Percentiles rank a stretch among this genome's conserved stretches.
phyloP scores from a whole-genome alignment of 2,888 invertebrate species.

The Mythimna albipuncta region DNA sequence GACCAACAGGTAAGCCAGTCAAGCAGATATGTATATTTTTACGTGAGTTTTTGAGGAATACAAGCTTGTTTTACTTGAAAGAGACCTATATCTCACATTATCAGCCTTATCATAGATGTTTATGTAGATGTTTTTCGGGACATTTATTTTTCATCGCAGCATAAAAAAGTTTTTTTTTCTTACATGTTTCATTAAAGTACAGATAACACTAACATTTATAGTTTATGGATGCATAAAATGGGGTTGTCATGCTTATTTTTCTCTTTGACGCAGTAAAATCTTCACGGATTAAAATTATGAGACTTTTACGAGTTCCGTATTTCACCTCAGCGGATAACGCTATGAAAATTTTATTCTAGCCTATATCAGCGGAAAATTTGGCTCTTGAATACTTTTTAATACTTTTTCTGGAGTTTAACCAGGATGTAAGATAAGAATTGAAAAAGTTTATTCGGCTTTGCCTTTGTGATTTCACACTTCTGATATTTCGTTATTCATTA shows the following conservation, averaged over 20 bases:
- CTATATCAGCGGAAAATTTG: slow-evolving; percentile 22
- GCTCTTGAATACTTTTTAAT: slow-evolving; percentile 9
- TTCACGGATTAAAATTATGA: slow-evolving; percentile 67
- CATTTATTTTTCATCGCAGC: not conserved
- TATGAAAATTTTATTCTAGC: slow-evolving; percentile 55
- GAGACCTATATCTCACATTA: too few relatives aligned
- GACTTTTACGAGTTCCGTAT: slow-evolving; percentile 67
- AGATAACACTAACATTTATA: slow-evolving; percentile 56
- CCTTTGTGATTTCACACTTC: not conserved
- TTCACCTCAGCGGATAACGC: slow-evolving; percentile 40
- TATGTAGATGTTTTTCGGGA: not conserved
- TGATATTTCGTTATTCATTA: not conserved
- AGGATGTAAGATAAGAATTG: not conserved
- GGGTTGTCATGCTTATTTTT: slow-evolving; percentile 57
- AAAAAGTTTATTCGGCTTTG: not conserved
- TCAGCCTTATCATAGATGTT: not conserved
- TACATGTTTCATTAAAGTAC: slow-evolving; percentile 45
- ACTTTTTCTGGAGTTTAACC: slow-evolving; percentile 3
- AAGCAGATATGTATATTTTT: too few relatives aligned
- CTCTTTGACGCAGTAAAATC: slow-evolving; percentile 65
- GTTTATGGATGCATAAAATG: slow-evolving; percentile 65
- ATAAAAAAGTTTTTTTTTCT: slow-evolving; percentile 19
- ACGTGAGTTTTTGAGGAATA: too few relatives aligned
- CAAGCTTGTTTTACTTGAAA: too few relatives aligned
- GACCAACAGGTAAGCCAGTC: too few relatives aligned